Base-by-base conservation (phyloP, 2,113 vertebrate genomes). In the Corythaixoides concolor region DNA sequence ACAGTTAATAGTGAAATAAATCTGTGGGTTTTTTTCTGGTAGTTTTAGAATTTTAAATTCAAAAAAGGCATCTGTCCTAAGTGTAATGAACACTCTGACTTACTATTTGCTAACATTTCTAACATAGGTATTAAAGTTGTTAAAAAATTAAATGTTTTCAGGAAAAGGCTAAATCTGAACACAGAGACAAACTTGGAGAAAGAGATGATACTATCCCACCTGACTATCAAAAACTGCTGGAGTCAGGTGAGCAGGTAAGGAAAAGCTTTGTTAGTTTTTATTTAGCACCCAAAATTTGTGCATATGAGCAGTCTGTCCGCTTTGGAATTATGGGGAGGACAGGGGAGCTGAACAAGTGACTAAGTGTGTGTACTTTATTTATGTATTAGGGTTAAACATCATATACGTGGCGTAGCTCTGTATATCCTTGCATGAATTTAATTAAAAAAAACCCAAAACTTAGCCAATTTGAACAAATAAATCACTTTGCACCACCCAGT, bases 191-290 rank as follows among this genome's bases (percentile, higher is more conserved):
- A 56, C 97, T 98, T 62, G 98, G 98, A 78, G 98, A 98, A 67
- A 97, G 95, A 93, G 98, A 98, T 3, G 98, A 98, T 66, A 98
- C 98, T 12, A 96, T 98, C 27, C 98, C 98, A 5, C 98, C 98
- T 11, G 97, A 98, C 4, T 98, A 97, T 15, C 74, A 5, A 27
- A 96, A 98, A 35, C 92, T 98, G 66, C 80, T 98, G 94, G 98
- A 98, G 45, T 90, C 95, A 1, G 81, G 97, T 28, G 95, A 96
- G 11, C 52, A 98, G 97, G 98, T 98, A 96, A 96, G 45, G 59
- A n/a, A 55, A 76, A 87, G 6, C 23, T 49, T 35, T 14, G 3
- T 21, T 43, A 5, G 11, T 33, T 92, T 76, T n/a, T 23, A 14
- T 37, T 73, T 27, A 76, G 3, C 30, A 64, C 3, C 62, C 68